Evolutionary conservation across 1,140 invertebrate species (phyloP).

Genomic region (Chrysomallon squamiferum): DNA sequence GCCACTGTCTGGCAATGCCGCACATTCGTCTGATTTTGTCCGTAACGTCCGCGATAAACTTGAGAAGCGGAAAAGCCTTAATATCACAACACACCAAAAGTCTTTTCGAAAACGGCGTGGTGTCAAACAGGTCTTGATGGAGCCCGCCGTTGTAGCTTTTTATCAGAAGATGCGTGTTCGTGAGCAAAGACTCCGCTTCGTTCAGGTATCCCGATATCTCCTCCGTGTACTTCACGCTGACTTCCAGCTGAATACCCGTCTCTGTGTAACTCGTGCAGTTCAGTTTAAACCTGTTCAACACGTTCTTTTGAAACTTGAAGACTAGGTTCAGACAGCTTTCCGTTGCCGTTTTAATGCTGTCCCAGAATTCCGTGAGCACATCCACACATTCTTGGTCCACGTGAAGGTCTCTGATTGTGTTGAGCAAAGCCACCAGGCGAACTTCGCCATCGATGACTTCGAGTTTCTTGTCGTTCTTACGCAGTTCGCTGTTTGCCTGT

Average conservation of each 20-base stretch:
- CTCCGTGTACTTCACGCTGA: conserved; percentile 47
- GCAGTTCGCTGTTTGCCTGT: conserved; percentile 48
- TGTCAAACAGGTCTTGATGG: conserved; percentile 48
- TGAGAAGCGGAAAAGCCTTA: conserved; percentile 57
- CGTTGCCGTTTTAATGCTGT: conserved; percentile 44
- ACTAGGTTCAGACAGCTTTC: conserved; percentile 35
- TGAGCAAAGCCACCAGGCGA: conserved; percentile 46
- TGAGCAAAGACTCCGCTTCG: conserved; percentile 37
- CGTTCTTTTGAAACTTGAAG: conserved; percentile 46
- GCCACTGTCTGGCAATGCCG: conserved; percentile 47
- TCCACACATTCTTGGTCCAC: conserved; percentile 36
- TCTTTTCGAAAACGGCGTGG: conserved; percentile 43
- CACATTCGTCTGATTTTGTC: conserved; percentile 44
- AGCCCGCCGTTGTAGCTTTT: conserved; percentile 47
- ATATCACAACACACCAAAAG: conserved; percentile 52
- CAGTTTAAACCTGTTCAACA: conserved; percentile 45
- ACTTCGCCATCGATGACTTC: conserved; percentile 52
- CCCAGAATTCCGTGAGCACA: conserved; percentile 54
- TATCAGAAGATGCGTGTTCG: conserved; percentile 37
- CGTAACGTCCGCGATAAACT: conserved; percentile 50
- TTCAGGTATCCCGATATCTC: conserved; percentile 44
- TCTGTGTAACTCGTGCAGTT: conserved; percentile 52
- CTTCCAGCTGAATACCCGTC: conserved; percentile 36
- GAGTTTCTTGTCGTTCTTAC: conserved; percentile 41
- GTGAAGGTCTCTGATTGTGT: conserved; percentile 37